Percentiles rank a stretch among this genome's conserved stretches.
Conservation (phyloP, 2,888 invertebrate species). For the Cybosia mesomella region DNA sequence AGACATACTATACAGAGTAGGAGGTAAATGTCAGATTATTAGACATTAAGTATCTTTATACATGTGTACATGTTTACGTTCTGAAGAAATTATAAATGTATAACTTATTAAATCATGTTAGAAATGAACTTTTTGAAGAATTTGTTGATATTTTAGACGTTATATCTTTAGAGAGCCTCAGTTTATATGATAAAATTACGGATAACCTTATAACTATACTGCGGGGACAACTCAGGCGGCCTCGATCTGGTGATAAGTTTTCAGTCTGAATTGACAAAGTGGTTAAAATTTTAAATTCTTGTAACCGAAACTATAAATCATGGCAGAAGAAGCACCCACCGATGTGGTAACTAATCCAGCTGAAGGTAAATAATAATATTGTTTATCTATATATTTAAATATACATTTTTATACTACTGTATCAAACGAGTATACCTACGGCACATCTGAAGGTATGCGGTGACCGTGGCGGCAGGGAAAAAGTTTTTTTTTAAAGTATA, state of each 20-base stretch:
- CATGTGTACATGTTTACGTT: not conserved
- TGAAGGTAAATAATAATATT: constrained; percentile 37
- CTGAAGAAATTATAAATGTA: constrained; percentile 65
- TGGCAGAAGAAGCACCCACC: constrained; percentile 16
- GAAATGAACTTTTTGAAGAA: constrained; percentile 57
- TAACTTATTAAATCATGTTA: constrained; percentile 62
- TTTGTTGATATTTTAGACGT: constrained; percentile 71
- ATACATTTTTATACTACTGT: too few relatives aligned
- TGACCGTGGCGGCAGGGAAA: too few relatives aligned
- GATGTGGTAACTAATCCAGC: constrained; percentile 35
- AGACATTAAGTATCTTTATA: constrained; percentile 6
- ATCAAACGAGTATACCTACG: too few relatives aligned
- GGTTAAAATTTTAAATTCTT: constrained; percentile 35
- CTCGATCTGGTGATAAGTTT: constrained; percentile 69
- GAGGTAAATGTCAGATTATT: constrained; percentile 5
- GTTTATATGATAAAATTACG: constrained; percentile 75
- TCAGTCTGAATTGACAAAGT: constrained; percentile 62
- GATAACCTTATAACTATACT: constrained; percentile 70
- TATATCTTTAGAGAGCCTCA: constrained; percentile 66
- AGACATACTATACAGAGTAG: too few relatives aligned
- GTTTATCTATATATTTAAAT: too few relatives aligned
- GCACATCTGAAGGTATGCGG: too few relatives aligned
- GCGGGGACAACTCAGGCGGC: constrained; percentile 66
- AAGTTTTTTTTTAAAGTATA: too few relatives aligned
- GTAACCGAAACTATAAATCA: constrained; percentile 20